A percentile compares a stretch with the other conserved stretches of the same genome.
Evolutionary conservation across 2,888 invertebrate species (phyloP).

Genomic region (Cyclophora albipunctata): DNA sequence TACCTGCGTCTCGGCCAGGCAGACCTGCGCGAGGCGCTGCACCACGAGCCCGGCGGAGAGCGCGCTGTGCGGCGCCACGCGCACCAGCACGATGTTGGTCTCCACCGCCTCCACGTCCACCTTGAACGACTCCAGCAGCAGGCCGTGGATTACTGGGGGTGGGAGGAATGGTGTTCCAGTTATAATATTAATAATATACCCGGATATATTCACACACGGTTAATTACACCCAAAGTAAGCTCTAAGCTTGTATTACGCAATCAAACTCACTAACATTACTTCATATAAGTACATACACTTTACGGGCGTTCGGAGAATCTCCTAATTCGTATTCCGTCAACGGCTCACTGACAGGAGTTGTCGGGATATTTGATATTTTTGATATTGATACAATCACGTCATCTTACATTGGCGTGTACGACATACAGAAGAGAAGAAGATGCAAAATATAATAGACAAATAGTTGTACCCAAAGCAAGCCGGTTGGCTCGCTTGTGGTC

Average conservation of each 20-base stretch:
- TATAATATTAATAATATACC: background rate
- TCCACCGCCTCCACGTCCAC: constrained; percentile 79
- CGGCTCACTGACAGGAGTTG: no score
- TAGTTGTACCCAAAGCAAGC: constrained; percentile 78
- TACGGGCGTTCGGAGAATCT: background rate
- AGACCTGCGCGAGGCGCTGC: constrained; percentile 50
- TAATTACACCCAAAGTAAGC: no score
- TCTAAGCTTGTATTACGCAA: no score
- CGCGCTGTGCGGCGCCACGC: constrained; percentile 65
- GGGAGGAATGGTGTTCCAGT: background rate
- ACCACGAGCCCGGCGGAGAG: constrained; percentile 64
- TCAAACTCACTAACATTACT: background rate
- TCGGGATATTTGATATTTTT: no score
- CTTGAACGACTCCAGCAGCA: constrained; percentile 75
- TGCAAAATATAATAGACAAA: no score
- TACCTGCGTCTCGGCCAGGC: constrained; percentile 64
- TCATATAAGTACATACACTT: background rate
- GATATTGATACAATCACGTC: no score
- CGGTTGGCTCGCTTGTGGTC: constrained; percentile 84
- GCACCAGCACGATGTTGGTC: constrained; percentile 85
- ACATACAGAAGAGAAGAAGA: no score
- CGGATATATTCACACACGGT: background rate
- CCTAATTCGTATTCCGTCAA: no score
- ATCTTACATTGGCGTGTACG: no score
- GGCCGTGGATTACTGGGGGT: constrained; percentile 73